Percentiles rank a stretch among this genome's conserved stretches.
Evolutionary conservation across 2,888 invertebrate species (phyloP).

Genomic region (Argynnis bischoffii): DNA sequence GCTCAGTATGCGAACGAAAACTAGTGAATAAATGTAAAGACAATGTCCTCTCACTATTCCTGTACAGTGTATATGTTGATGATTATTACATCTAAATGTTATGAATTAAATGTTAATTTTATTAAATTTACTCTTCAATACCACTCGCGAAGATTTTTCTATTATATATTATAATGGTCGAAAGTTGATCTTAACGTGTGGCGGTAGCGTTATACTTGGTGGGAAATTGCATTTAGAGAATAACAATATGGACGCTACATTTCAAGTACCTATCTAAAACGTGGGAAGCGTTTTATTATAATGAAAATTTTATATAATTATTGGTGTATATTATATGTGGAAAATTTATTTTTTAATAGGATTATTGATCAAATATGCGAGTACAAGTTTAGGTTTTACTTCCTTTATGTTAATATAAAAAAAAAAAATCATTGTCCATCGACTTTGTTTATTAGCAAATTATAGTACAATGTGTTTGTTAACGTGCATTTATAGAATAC

Average conservation of each 20-base stretch:
- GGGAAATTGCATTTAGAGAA: conserved; percentile 1
- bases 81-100: conserved; percentile 44
- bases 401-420: conserved; percentile 39
- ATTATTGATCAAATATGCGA: conserved; percentile 61
- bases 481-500: conserved; percentile 74
- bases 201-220: conserved; percentile 19
- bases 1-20: conserved; percentile 11
- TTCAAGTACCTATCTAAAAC: conserved; percentile 35
- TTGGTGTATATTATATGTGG: conserved; percentile 73
- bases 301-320: conserved; percentile 67
- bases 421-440: conserved; percentile 46
- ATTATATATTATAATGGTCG: conserved; percentile 14
- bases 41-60: conserved; percentile 38
- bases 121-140: conserved; percentile 12
- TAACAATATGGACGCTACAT: conserved; percentile 23
- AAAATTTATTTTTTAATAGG: conserved; percentile 64
- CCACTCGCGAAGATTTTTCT: conserved; percentile 5
- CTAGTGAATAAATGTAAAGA: conserved; percentile 22
- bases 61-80: conserved; percentile 67
- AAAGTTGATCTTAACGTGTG: conserved; percentile 16
- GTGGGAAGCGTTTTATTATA: conserved; percentile 40
- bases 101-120: conserved; percentile 6
- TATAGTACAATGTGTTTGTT: conserved; percentile 71
- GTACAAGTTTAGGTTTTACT: conserved; percentile 50
- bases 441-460: conserved; percentile 48